These are phyloP conservation scores for Sycophila sp. DNA, from an alignment of 1,140 invertebrate species.

Conservation along the genomic window DNA sequence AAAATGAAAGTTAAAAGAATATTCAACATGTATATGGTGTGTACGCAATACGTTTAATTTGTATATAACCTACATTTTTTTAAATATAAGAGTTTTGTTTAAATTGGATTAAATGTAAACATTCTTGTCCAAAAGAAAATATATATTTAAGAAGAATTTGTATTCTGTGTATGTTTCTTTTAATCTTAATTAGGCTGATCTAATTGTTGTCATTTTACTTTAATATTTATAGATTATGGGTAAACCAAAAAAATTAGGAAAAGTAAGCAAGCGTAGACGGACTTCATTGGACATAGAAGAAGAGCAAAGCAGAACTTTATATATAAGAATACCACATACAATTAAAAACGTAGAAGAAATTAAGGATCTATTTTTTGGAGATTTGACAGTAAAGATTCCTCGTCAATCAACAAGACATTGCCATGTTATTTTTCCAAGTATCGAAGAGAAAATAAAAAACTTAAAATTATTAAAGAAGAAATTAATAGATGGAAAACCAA, in stretches of 20 bases:
- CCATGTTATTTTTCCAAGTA: constrained; percentile 49
- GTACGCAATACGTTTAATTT: no score
- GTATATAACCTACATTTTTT: no score
- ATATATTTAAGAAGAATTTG: no score
- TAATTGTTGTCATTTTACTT: no score
- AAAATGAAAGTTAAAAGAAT: no score
- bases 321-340: constrained; percentile 48
- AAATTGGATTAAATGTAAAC: no score
- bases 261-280: background rate
- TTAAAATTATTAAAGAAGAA: constrained; percentile 42
- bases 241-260: background rate
- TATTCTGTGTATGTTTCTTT: no score
- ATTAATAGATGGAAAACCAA: constrained; percentile 45
- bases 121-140: no score
- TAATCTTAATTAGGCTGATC: no score
- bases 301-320: constrained; percentile 46
- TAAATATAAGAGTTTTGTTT: no score
- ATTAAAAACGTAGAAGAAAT: constrained; percentile 49
- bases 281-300: constrained; percentile 33
- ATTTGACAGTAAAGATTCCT: constrained; percentile 49
- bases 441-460: constrained; percentile 48
- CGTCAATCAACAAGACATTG: constrained; percentile 50
- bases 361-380: constrained; percentile 46
- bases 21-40: no score
- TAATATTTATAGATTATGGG: no score